These are phyloP conservation scores for Phalacrocorax pelagicus DNA, from an alignment of 2,113 vertebrate species.

Conservation along the genomic window DNA sequence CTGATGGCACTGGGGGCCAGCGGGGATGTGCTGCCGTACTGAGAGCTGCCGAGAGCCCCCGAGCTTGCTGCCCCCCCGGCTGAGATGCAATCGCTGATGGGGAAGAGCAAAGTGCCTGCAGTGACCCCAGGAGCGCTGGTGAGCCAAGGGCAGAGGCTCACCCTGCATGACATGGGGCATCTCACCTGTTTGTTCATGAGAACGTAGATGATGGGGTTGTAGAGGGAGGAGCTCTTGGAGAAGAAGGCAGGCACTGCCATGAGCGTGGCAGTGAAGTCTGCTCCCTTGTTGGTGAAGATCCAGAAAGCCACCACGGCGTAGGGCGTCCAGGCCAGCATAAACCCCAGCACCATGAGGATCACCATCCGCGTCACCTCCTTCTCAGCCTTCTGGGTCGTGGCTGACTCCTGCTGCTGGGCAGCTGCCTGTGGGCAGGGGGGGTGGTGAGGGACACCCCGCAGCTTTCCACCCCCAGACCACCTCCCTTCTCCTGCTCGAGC, in stretches of 20 bases:
- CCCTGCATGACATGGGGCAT: rapidly evolving
- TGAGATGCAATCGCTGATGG: not conserved
- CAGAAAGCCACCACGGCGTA: constrained; percentile 78
- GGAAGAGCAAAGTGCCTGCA: not conserved
- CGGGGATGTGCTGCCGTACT: rapidly evolving
- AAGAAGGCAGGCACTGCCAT: constrained; percentile 81
- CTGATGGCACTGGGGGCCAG: rapidly evolving
- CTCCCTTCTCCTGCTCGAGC: rapidly evolving
- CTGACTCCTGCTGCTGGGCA: constrained; percentile 80
- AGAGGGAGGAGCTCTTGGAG: constrained; percentile 83
- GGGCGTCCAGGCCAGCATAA: constrained; percentile 77
- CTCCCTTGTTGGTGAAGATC: constrained; percentile 84
- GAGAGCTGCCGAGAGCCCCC: not conserved
- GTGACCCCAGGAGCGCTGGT: not conserved
- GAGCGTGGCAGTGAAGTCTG: constrained; percentile 69
- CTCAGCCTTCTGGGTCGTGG: constrained; percentile 81
- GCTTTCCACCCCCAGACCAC: rapidly evolving
- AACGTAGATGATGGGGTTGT: constrained; percentile 68
- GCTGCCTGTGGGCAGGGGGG: constrained; percentile 62
- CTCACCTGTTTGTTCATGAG: constrained; percentile 81
- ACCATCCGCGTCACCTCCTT: constrained; percentile 83
- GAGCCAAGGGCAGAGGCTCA: not conserved
- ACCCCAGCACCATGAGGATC: constrained; percentile 79
- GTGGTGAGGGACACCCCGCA: not conserved
- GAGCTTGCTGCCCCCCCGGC: not conserved